A percentile compares a stretch with the other conserved stretches of the same genome.
Conservation (phyloP, 2,797 vertebrate genomes). For the Anomalospiza imberbis region DNA sequence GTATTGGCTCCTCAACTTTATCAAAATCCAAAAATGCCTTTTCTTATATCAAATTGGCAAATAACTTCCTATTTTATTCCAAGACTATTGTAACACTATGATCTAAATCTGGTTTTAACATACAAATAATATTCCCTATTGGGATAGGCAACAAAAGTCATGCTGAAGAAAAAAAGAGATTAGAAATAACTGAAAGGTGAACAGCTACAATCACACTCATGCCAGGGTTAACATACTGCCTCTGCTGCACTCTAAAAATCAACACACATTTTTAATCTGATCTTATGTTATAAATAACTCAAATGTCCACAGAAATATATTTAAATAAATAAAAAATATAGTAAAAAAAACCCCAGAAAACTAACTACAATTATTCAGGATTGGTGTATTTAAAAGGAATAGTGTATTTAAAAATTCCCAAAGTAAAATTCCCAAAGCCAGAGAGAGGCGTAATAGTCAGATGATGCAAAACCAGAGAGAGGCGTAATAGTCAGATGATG, state of each 20-base stretch:
- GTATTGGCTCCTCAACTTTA: background rate
- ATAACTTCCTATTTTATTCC: background rate
- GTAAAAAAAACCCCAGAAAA: background rate
- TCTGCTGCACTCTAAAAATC: background rate
- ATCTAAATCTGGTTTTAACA: background rate
- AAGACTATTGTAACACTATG: background rate
- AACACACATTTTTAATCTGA: background rate
- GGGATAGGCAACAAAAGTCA: background rate
- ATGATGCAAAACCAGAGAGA: background rate
- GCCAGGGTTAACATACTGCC: background rate
- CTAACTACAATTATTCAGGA: background rate
- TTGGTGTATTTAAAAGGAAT: background rate
- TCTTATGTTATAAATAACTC: background rate
- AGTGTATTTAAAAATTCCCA: background rate
- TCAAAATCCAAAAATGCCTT: background rate
- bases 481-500: background rate
- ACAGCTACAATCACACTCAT: background rate
- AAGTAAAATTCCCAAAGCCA: background rate
- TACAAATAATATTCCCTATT: background rate
- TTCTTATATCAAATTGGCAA: background rate
- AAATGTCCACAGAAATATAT: background rate
- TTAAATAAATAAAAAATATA: background rate
- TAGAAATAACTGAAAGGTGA: background rate
- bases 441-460: background rate
- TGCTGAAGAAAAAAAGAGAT: background rate